Conservation (phyloP, 2,888 invertebrate species). For the Parthenolecanium corni region DNA sequence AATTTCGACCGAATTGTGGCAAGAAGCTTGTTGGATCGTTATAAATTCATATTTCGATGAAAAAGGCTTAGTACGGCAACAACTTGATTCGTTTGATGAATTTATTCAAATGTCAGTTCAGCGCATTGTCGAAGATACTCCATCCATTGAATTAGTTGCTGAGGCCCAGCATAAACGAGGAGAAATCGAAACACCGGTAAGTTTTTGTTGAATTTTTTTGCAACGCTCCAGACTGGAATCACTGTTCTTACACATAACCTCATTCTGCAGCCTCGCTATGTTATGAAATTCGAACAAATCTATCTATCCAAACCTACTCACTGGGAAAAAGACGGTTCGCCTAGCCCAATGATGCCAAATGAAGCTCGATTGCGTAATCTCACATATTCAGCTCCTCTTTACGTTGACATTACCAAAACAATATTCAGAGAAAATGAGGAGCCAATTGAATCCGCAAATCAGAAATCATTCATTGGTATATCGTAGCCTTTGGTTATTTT, state of each 20-base stretch:
- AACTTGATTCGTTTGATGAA: conserved; percentile 98
- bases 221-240: no score
- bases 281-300: conserved; percentile 96
- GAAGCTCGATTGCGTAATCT: conserved; percentile 94
- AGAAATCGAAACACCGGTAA: conserved; percentile 73
- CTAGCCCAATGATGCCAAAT: conserved; percentile 99
- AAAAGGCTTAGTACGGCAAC: conserved; percentile 96
- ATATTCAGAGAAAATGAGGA: conserved; percentile 84
- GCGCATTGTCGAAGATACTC: conserved; percentile 97
- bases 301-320: conserved; percentile 98
- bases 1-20: conserved; percentile 96
- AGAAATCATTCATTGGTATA: conserved; percentile 55
- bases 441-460: conserved; percentile 61
- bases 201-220: conserved; percentile 32
- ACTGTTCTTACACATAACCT: no score
- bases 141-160: conserved; percentile 91
- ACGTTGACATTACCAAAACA: conserved; percentile 97
- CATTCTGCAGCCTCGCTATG: conserved; percentile 60
- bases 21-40: conserved; percentile 99
- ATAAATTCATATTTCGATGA: conserved; percentile 99
- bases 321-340: conserved; percentile 99
- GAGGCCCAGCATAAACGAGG: conserved; percentile 95
- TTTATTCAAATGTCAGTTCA: conserved; percentile 99
- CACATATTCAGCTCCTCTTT: conserved; percentile 95
- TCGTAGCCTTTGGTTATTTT: neutral